These are phyloP conservation scores for Podocnemis expansa DNA, from an alignment of 2,113 vertebrate genomes.

Conservation along the genomic window DNA sequence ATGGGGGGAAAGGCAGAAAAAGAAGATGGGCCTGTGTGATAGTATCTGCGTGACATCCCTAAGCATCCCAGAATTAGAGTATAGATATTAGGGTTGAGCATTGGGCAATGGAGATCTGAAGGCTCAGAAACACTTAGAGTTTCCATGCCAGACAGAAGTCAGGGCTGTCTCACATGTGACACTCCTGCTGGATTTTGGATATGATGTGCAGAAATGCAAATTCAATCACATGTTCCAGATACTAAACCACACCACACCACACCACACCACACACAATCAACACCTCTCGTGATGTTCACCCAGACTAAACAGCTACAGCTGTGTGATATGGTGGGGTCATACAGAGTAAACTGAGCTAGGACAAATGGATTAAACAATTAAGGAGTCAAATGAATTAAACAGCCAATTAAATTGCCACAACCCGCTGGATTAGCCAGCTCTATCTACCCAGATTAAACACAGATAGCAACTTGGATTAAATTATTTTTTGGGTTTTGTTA, in stretches of 20 bases:
- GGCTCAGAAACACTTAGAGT: neutral
- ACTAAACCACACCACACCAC: neutral
- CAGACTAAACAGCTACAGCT: neutral
- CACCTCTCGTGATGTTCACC: neutral
- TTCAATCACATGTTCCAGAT: neutral
- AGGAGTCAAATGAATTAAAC: neutral
- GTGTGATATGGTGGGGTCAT: neutral
- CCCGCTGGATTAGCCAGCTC: neutral
- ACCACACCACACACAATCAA: neutral
- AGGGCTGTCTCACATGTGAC: neutral
- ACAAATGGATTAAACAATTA: slow-evolving; percentile 5
- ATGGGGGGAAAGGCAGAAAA: neutral
- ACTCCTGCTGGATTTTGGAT: neutral
- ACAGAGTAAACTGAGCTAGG: neutral
- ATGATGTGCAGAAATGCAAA: neutral
- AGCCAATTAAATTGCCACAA: neutral
- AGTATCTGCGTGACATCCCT: neutral
- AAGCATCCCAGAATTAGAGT: neutral
- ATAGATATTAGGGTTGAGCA: neutral
- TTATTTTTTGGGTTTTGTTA: neutral
- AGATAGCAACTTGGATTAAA: neutral
- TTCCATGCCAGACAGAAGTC: neutral
- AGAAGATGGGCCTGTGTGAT: neutral
- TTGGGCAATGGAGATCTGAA: neutral
- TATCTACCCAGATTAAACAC: neutral